Evolutionary conservation across 2,797 vertebrate species (phyloP), one percentile per base, ranked within the genome.

Genomic region (Chelidonichthys spinosus): DNA sequence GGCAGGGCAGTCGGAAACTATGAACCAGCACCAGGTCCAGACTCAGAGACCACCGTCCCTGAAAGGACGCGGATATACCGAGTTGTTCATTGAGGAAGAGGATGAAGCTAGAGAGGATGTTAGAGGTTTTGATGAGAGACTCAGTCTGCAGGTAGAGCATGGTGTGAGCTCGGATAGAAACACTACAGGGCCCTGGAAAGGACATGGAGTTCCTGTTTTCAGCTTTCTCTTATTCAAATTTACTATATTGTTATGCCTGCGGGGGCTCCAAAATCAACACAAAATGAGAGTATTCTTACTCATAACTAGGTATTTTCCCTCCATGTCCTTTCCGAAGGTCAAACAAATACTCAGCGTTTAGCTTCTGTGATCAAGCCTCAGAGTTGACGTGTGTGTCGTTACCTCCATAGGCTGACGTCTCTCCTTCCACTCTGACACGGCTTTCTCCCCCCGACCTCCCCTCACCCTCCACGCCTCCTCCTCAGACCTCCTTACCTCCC

Each of bases 41-140:
- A 76, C 84, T 86, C 81, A 68, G 13, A 87, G 76, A 65, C 82
- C 9, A 61, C 74, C 55, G 11, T 81, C 86, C 4, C 79, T 87
- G 42, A 85, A 70, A 79, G 76, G 82, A 80, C 93, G 92, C 79
- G 90, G 86, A 79, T 90, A 83, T 56, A 83, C 93, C 56, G 92
- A 94, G 81, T 91, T 99, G 82, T 95, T 95, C 90, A 97, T 99
- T 90, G 93, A 96, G 87, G 98, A 99, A 88, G 95, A 97, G 76
- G 96, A 96, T 70, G 96, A 97, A 61, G 76, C 69, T 72, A 59
- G 37, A 37, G 69, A 72, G 62, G 72, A 87, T 7, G 8, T 59
- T 73, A 82, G 69, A 80, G 63, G 66, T 86, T 92, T 82, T 78
- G 88, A 86, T 78, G 91, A 94, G 90, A 81, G 89, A 83, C 89